Evolutionary conservation across 2,888 invertebrate genomes (phyloP).

Genomic region (Spicauda simplicius): DNA sequence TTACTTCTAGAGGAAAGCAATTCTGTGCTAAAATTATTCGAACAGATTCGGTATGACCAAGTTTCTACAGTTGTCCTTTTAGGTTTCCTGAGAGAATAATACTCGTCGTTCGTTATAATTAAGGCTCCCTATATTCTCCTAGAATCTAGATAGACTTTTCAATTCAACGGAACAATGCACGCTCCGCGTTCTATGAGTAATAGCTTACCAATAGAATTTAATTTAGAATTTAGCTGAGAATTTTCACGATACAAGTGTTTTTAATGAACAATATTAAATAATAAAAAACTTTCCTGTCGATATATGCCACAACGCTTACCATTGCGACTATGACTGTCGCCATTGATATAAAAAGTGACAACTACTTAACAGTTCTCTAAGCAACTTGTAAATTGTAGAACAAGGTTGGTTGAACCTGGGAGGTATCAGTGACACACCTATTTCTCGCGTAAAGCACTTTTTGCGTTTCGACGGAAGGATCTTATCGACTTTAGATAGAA

Average conservation of each 20-base stretch:
- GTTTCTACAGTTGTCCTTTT: conserved; percentile 29
- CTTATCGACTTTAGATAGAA: too few species aligned
- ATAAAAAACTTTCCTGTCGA: too few species aligned
- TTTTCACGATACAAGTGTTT: conserved; percentile 4
- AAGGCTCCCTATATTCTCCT: conserved; percentile 14
- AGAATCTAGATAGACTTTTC: conserved; percentile 20
- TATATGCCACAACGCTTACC: too few species aligned
- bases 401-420: too few species aligned
- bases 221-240: background rate
- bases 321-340: background rate
- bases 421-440: too few species aligned
- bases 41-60: conserved; percentile 28
- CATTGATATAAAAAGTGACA: too few species aligned
- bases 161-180: conserved; percentile 22
- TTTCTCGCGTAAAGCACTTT: too few species aligned
- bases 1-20: conserved; percentile 25
- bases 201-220: conserved; percentile 18
- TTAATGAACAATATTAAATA: background rate
- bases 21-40: conserved; percentile 31
- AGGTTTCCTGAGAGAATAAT: conserved; percentile 28
- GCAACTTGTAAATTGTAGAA: too few species aligned
- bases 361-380: too few species aligned
- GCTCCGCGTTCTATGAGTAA: conserved; percentile 1
- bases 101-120: conserved; percentile 30
- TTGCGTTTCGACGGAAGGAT: too few species aligned